Evolutionary conservation across 2,888 invertebrate species (phyloP).

Genomic region (Amorpha juglandis): DNA sequence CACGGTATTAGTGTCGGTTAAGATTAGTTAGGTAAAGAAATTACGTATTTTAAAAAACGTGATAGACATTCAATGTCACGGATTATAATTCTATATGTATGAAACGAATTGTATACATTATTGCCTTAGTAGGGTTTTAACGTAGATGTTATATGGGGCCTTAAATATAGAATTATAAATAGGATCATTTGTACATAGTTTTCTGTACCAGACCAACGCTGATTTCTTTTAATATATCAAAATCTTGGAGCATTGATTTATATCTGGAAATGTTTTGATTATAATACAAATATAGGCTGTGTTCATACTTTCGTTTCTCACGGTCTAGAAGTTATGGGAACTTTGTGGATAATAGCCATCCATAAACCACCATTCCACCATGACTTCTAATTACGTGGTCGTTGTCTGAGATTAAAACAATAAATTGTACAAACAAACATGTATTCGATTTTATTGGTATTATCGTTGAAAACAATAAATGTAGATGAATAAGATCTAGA

Average conservation of each 20-base stretch:
- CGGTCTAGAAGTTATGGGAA: background rate
- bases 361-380: too few relatives aligned
- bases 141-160: slow-evolving; percentile 20
- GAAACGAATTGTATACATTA: slow-evolving; percentile 22
- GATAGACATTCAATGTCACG: slow-evolving; percentile 4
- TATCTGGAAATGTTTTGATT: background rate
- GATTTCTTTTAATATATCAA: background rate
- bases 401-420: background rate
- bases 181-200: background rate
- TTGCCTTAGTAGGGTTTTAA: slow-evolving; percentile 8
- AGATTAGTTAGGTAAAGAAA: slow-evolving; percentile 28
- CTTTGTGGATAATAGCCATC: background rate
- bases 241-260: background rate
- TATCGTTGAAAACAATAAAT: background rate
- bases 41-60: slow-evolving; percentile 16
- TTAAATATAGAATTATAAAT: slow-evolving; percentile 1
- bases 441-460: background rate
- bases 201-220: background rate
- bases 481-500: background rate
- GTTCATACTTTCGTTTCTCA: background rate
- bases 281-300: background rate
- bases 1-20: slow-evolving; percentile 23
- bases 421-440: background rate
- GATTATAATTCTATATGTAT: background rate
- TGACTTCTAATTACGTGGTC: background rate